phyloP scores from a whole-genome alignment of 2,797 vertebrate genomes.

The Argentina silus region DNA sequence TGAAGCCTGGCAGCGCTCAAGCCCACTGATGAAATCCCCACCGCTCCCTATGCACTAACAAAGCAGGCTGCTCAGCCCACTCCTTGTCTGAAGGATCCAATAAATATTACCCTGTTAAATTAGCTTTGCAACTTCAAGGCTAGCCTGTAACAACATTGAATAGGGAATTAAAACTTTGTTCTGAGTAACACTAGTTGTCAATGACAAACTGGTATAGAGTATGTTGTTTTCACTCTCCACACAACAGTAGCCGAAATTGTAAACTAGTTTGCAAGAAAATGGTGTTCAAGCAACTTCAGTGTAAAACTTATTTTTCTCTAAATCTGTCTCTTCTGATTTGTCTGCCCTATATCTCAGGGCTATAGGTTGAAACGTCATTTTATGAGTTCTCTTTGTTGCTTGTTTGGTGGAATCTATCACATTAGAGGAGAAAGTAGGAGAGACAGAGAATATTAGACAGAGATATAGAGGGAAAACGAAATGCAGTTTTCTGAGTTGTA shows the following conservation, averaged over 20 bases:
- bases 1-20: conserved; percentile 84
- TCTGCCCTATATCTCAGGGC: neutral
- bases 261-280: neutral
- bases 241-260: neutral
- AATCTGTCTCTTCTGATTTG: no score
- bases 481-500: neutral
- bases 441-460: neutral
- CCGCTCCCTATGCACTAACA: conserved; percentile 67
- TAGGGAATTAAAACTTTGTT: conserved; percentile 59
- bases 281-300: neutral
- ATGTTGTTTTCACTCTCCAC: no score
- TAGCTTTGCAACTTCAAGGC: conserved; percentile 41
- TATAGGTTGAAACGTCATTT: neutral
- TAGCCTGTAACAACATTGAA: conserved; percentile 37
- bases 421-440: neutral
- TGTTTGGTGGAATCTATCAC: neutral
- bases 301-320: neutral
- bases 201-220: neutral
- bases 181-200: conserved; percentile 58
- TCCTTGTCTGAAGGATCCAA: conserved; percentile 63
- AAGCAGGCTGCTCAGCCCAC: conserved; percentile 57
- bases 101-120: conserved; percentile 70
- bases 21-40: conserved; percentile 90
- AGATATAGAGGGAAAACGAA: neutral
- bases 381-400: neutral